phyloP scores from a whole-genome alignment of 2,888 invertebrate genomes.

The Oscheius myriophilus region DNA sequence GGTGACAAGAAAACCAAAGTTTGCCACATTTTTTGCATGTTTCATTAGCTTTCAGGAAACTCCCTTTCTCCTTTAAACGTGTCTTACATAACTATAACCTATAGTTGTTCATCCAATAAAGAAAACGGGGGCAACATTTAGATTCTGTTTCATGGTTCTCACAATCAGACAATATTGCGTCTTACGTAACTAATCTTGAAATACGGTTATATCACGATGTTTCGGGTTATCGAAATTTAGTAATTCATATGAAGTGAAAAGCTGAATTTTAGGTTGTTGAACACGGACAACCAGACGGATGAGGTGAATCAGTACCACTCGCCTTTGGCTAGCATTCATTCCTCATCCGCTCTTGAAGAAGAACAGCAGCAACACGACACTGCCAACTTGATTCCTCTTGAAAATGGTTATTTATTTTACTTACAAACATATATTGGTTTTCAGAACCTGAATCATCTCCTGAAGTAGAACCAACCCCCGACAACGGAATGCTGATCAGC shows the following conservation, averaged over 20 bases:
- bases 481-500: background rate
- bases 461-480: background rate
- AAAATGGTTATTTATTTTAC: background rate
- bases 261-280: conserved; percentile 17
- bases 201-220: too few relatives aligned
- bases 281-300: conserved; percentile 3
- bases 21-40: too few relatives aligned
- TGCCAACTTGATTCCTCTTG: conserved; percentile 8
- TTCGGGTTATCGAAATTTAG: background rate
- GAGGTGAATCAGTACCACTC: conserved; percentile 25
- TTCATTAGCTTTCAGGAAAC: too few relatives aligned
- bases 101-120: too few relatives aligned
- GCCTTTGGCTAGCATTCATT: conserved; percentile 21
- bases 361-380: conserved; percentile 10
- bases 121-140: too few relatives aligned
- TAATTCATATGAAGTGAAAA: too few relatives aligned
- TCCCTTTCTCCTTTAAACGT: too few relatives aligned
- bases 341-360: conserved; percentile 6
- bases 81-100: too few relatives aligned
- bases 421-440: background rate
- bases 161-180: too few relatives aligned
- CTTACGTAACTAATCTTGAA: too few relatives aligned
- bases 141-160: too few relatives aligned
- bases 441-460: background rate
- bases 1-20: too few relatives aligned